These are phyloP conservation scores for Meteorus colon DNA, from an alignment of 2,888 invertebrate genomes.

Conservation along the genomic window DNA sequence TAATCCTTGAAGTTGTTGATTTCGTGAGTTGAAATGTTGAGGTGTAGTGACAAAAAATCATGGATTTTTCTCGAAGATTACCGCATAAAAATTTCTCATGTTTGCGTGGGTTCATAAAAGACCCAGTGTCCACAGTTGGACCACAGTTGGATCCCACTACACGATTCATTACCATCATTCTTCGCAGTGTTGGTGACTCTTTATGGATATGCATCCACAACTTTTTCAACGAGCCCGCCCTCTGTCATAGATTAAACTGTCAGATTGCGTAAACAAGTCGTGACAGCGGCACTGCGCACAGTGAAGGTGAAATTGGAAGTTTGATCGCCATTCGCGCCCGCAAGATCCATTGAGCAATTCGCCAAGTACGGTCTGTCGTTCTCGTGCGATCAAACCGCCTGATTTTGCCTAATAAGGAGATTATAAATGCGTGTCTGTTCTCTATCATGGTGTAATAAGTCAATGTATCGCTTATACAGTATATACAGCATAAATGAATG, in stretches of 20 bases:
- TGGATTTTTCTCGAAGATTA: no score
- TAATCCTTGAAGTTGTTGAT: no score
- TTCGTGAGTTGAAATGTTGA: no score
- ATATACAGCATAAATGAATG: slow-evolving; percentile 28
- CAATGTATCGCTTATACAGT: slow-evolving; percentile 60
- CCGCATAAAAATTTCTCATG: no score
- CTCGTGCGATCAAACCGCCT: slow-evolving; percentile 65
- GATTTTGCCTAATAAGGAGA: slow-evolving; percentile 70
- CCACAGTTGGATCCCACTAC: no score
- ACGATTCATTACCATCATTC: no score
- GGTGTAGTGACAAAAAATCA: no score
- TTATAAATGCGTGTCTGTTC: slow-evolving; percentile 64
- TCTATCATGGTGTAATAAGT: slow-evolving; percentile 64
- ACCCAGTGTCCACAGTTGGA: no score
- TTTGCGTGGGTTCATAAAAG: no score
- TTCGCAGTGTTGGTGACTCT: no score
- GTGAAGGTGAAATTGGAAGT: not conserved
- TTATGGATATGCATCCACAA: no score
- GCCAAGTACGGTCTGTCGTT: slow-evolving; percentile 63
- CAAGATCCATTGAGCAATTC: slow-evolving; percentile 65
- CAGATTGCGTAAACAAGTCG: slow-evolving; percentile 18
- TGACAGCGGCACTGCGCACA: not conserved
- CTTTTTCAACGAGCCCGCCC: not conserved
- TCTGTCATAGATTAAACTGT: slow-evolving; percentile 26
- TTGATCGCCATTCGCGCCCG: slow-evolving; percentile 4